phyloP scores from a whole-genome alignment of 2,797 vertebrate species.

The Lemur catta region DNA sequence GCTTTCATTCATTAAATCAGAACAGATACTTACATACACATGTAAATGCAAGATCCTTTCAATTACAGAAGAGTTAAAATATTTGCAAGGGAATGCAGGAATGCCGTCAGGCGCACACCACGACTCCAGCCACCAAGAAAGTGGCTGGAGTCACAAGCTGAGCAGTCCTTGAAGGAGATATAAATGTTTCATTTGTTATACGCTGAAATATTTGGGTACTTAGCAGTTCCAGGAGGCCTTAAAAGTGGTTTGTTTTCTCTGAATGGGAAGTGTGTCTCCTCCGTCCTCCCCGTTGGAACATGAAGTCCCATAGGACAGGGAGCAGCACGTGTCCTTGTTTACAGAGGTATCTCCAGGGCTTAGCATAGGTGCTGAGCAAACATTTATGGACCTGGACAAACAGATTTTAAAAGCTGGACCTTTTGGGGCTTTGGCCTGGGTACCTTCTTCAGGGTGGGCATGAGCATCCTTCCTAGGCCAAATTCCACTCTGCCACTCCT shows the following conservation, averaged over 20 bases:
- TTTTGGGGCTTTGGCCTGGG: neutral
- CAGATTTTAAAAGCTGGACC: neutral
- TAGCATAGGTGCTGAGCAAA: neutral
- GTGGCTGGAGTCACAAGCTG: accelerated
- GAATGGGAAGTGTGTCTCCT: neutral
- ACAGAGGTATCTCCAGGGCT: accelerated
- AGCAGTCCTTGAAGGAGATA: neutral
- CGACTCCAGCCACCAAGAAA: neutral
- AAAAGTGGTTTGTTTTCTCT: neutral
- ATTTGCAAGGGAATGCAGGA: neutral
- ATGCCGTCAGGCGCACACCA: neutral
- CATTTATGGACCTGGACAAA: neutral
- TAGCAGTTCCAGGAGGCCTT: neutral
- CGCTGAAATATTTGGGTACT: neutral
- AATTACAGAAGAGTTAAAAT: neutral
- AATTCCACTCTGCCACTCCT: neutral
- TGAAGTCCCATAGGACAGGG: neutral
- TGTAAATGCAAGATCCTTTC: neutral
- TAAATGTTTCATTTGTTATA: neutral
- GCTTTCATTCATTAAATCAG: neutral
- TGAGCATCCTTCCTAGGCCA: neutral
- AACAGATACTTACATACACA: neutral
- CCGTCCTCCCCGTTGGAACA: neutral
- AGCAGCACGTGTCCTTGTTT: neutral
- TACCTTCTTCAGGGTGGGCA: accelerated